Base-by-base conservation (phyloP, 2,888 invertebrate species). In the Caradrina clavipalpis region DNA sequence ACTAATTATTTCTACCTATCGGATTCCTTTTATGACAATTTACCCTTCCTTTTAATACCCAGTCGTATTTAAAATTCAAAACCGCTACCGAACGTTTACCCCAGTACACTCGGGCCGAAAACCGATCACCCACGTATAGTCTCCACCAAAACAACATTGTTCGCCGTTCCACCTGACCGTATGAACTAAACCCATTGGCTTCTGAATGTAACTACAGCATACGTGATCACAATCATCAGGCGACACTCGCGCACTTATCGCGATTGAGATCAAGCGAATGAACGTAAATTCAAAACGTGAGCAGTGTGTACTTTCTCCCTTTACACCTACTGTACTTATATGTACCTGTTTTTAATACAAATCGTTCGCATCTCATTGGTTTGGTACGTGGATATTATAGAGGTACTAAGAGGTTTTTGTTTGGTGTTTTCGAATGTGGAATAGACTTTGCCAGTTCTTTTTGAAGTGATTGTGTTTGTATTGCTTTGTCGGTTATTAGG, bases 241-340 rank as follows among this genome's bases (percentile, higher is more conserved):
- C 63, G 56, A 68, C 51, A 55, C 64, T 75, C 51, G 80, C 83
- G 81, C 71, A 76, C 81, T 83, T 89, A 89, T 90, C 89, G 73
- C 73, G 84, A 89, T 88, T 84, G 86, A 81, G 84, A 91, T 90
- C 90, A 84, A 85, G 74, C 71, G 82, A 83, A 84, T 81, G 82
- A 82, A 81, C 81, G 87, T 89, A 88, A 90, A 89, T 83, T 83
- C 78, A 64, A 82, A 78, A 90, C 91, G 90, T 90, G 90, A 79
- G 69, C 76, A 74, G 57, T 64, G 45, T 50, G 60, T 71, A 69
- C 68, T 67, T 71, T 76, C 76, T 7, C 22, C 31, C 51, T 70
- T 76, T 69, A 31, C 21, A 70, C 31, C 13, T 39, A 47, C 15
- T 8, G 51, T 70, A 66, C 54, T 22, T 45, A 17, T 26, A 3